phyloP scores from a whole-genome alignment of 2,797 vertebrate genomes.

The Esox lucius region DNA sequence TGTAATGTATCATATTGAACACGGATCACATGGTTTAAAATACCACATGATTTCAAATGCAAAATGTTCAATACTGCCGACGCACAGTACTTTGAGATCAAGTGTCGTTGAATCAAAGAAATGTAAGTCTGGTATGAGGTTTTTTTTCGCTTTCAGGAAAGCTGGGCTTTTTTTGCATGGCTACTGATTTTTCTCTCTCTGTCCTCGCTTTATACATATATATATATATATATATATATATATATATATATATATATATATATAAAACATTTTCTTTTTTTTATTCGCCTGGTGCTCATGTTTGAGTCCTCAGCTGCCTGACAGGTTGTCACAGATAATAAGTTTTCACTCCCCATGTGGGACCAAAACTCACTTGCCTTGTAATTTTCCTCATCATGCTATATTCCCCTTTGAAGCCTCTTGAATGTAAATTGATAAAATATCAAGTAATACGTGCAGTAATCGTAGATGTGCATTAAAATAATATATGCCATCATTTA shows the following conservation, averaged over 20 bases:
- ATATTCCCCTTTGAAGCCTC: slow-evolving; percentile 73
- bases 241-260: too few relatives aligned
- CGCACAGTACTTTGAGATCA: slow-evolving; percentile 43
- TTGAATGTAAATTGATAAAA: slow-evolving; percentile 72
- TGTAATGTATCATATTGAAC: slow-evolving; percentile 27
- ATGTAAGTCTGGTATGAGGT: slow-evolving; percentile 42
- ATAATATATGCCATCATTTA: slow-evolving; percentile 48
- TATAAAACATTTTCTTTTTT: too few relatives aligned
- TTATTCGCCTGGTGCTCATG: slow-evolving; percentile 58
- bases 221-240: too few relatives aligned
- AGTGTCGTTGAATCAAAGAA: slow-evolving; percentile 55
- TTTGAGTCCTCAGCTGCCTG: slow-evolving; percentile 74
- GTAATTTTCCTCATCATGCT: slow-evolving; percentile 79
- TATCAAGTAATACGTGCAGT: slow-evolving; percentile 63
- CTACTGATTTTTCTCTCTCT: slow-evolving; percentile 49
- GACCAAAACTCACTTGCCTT: slow-evolving; percentile 74
- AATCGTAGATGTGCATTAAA: slow-evolving; percentile 46
- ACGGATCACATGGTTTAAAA: slow-evolving; percentile 17
- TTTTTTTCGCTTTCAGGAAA: slow-evolving; percentile 31
- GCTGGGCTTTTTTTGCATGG: slow-evolving; percentile 20
- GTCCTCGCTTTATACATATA: slow-evolving; percentile 37
- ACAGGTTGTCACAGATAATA: slow-evolving; percentile 85
- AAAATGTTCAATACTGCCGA: background rate
- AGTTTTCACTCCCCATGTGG: slow-evolving; percentile 79
- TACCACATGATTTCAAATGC: too few relatives aligned